These are phyloP conservation scores for Stenolophus ochropezus DNA, from an alignment of 2,888 invertebrate species.

Conservation along the genomic window DNA sequence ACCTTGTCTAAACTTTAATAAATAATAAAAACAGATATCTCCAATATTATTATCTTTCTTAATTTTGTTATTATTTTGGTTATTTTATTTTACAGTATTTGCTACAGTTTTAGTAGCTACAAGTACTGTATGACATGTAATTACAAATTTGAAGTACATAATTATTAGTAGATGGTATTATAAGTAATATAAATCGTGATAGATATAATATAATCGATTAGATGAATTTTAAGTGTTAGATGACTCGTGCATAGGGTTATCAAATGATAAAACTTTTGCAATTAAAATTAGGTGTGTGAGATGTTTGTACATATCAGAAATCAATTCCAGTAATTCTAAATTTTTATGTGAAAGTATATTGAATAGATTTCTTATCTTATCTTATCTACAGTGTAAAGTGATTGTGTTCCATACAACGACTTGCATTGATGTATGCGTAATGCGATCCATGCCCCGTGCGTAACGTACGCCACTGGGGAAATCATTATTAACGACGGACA, in stretches of 20 bases:
- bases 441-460: neutral
- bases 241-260: neutral
- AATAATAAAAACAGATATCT: too few species aligned
- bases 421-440: constrained; percentile 2
- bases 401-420: neutral
- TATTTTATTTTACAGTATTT: too few species aligned
- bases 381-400: neutral
- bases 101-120: too few species aligned
- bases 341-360: neutral
- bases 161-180: too few species aligned
- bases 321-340: neutral
- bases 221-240: neutral
- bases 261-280: neutral
- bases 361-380: neutral
- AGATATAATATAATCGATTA: neutral
- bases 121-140: too few species aligned
- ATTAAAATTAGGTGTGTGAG: neutral
- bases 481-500: constrained; percentile 69
- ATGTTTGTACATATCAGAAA: neutral
- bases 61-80: too few species aligned
- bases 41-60: too few species aligned
- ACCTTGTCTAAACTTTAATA: too few species aligned
- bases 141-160: too few species aligned
- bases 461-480: constrained; percentile 66
- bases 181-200: neutral